Conservation (phyloP, 2,888 invertebrate species). For the Leptopilina syphax region DNA sequence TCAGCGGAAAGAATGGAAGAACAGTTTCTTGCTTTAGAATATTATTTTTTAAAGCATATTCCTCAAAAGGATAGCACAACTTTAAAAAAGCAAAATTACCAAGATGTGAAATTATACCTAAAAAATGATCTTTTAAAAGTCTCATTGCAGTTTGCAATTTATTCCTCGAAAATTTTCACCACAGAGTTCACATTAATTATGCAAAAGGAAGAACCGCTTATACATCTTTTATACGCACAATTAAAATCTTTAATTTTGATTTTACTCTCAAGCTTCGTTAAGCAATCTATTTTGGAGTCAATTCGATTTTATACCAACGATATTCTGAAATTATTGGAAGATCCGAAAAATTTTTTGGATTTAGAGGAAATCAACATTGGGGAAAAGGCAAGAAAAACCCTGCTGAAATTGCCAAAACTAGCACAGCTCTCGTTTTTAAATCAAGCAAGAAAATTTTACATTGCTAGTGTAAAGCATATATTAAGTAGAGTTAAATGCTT, state of each 20-base stretch:
- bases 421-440: slow-evolving; percentile 3
- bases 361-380: slow-evolving; percentile 11
- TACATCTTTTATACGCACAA: slow-evolving; percentile 51
- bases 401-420: neutral
- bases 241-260: slow-evolving; percentile 35
- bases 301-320: neutral
- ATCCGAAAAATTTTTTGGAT: slow-evolving; percentile 6
- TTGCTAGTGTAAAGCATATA: neutral
- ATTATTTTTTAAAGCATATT: slow-evolving; percentile 50
- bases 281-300: neutral
- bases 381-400: neutral
- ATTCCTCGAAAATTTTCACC: slow-evolving; percentile 43
- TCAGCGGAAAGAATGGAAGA: slow-evolving; percentile 47
- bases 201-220: slow-evolving; percentile 41
- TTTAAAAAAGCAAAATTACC: slow-evolving; percentile 3
- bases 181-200: slow-evolving; percentile 39
- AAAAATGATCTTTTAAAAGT: slow-evolving; percentile 34
- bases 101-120: slow-evolving; percentile 1
- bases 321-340: neutral
- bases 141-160: slow-evolving; percentile 44
- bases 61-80: slow-evolving; percentile 44
- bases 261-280: neutral
- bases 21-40: slow-evolving; percentile 48
- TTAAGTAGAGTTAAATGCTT: neutral
- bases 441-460: slow-evolving; percentile 18